These are phyloP conservation scores for Thecophora atra DNA, from an alignment of 2,888 invertebrate species.

Conservation along the genomic window DNA sequence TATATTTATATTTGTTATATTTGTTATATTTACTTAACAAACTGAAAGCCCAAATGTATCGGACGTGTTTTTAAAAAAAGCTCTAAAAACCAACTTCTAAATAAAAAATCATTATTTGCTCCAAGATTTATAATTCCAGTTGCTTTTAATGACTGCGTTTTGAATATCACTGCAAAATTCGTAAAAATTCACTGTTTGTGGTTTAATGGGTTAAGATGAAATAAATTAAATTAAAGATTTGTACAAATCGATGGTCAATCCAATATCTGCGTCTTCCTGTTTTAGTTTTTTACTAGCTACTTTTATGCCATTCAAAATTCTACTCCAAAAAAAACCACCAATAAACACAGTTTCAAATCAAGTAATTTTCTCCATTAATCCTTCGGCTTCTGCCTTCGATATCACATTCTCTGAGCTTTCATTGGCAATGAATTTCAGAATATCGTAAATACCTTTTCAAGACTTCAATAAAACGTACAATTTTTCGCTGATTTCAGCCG, in stretches of 20 bases:
- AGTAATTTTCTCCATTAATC: slow-evolving; percentile 1
- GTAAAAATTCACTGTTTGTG: too few species aligned
- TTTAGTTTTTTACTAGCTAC: background rate
- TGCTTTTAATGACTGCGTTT: too few species aligned
- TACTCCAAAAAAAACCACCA: background rate
- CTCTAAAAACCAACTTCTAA: background rate
- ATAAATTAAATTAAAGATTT: slow-evolving; percentile 1
- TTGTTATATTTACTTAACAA: too few species aligned
- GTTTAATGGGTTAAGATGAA: too few species aligned
- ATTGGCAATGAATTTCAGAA: background rate
- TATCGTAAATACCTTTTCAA: slow-evolving; percentile 3
- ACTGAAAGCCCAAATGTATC: background rate
- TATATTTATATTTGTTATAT: too few species aligned
- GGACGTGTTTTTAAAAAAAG: background rate
- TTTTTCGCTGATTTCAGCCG: too few species aligned
- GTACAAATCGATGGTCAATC: background rate
- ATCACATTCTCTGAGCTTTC: background rate
- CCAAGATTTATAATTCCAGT: too few species aligned
- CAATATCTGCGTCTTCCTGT: background rate
- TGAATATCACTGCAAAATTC: too few species aligned
- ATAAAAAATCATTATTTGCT: too few species aligned
- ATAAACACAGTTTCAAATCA: slow-evolving; percentile 1
- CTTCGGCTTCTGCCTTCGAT: background rate
- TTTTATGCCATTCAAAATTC: background rate
- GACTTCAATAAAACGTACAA: slow-evolving; percentile 1